Evolutionary conservation across 2,888 invertebrate genomes (phyloP).

Genomic region (Cordilura impudica): DNA sequence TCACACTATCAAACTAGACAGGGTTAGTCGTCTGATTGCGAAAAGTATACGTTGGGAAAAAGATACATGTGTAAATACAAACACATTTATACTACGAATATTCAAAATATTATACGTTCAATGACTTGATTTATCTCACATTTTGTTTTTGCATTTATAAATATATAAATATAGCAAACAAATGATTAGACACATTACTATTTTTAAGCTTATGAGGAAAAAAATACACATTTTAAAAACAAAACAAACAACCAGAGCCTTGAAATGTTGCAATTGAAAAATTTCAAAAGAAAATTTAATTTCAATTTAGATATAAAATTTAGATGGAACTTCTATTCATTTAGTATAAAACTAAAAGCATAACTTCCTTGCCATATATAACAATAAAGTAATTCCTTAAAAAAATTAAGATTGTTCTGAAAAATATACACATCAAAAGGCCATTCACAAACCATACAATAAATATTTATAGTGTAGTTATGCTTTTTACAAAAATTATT

Average conservation of each 20-base stretch:
- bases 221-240: background rate
- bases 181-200: constrained; percentile 32
- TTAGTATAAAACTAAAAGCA: too few relatives aligned
- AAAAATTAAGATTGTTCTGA: too few relatives aligned
- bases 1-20: background rate
- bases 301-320: background rate
- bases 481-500: too few relatives aligned
- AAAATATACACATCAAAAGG: too few relatives aligned
- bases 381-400: too few relatives aligned
- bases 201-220: constrained; percentile 24
- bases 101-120: constrained; percentile 20
- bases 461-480: too few relatives aligned
- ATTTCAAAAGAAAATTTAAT: background rate
- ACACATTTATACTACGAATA: too few relatives aligned
- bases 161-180: constrained; percentile 47
- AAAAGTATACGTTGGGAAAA: background rate
- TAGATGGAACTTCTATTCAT: too few relatives aligned
- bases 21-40: background rate
- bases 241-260: background rate
- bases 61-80: too few relatives aligned
- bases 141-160: constrained; percentile 11
- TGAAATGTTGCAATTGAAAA: constrained; percentile 12
- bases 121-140: constrained; percentile 27
- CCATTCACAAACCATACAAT: too few relatives aligned
- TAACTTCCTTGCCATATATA: too few relatives aligned